phyloP scores from a whole-genome alignment of 2,797 vertebrate genomes.

The Crax fasciolata region DNA sequence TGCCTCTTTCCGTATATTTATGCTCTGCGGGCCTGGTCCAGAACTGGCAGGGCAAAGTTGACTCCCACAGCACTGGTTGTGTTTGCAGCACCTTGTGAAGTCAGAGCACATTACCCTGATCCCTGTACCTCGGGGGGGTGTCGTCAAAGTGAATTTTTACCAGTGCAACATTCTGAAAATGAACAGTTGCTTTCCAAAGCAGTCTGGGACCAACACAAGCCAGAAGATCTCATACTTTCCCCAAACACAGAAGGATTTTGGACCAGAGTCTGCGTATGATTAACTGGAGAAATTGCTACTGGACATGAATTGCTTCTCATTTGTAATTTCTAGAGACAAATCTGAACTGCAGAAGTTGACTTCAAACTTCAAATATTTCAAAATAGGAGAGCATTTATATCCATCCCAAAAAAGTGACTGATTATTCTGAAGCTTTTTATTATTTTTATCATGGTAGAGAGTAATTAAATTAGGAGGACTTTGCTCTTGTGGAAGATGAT shows the following conservation, averaged over 20 bases:
- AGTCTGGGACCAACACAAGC: neutral
- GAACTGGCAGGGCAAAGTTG: neutral
- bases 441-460: neutral
- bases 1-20: neutral
- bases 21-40: neutral
- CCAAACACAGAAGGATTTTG: conserved; percentile 1
- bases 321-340: neutral
- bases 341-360: neutral
- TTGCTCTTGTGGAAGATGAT: neutral
- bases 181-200: conserved; percentile 32
- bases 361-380: conserved; percentile 4
- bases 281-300: conserved; percentile 40
- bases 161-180: neutral
- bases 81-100: neutral
- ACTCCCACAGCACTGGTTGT: neutral
- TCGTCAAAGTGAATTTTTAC: conserved; percentile 56
- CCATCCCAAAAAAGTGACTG: neutral
- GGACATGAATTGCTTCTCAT: neutral
- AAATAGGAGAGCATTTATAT: neutral
- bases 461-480: neutral
- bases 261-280: neutral
- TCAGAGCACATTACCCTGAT: conserved; percentile 16
- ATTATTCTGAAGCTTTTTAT: neutral
- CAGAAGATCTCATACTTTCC: neutral
- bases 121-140: conserved; percentile 28